A percentile compares a stretch with the other conserved stretches of the same genome.
Conservation (phyloP, 2,113 vertebrate species). For the Mesembrinibis cayennensis region DNA sequence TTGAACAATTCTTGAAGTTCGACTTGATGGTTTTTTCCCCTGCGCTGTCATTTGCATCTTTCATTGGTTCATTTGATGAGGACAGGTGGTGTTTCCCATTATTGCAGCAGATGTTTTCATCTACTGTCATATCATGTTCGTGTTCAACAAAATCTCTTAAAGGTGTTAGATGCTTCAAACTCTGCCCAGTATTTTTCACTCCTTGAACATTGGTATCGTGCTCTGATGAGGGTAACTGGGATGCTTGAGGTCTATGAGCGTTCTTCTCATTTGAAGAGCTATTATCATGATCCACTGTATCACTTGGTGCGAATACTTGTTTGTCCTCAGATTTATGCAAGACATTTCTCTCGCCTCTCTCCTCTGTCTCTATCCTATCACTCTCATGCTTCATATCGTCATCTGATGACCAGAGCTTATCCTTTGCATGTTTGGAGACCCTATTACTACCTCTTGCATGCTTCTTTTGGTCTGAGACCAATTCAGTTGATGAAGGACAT, state of each 20-base stretch:
- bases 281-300: neutral
- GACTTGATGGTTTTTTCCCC: neutral
- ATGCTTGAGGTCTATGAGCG: neutral
- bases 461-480: neutral
- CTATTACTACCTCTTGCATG: neutral
- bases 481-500: neutral
- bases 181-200: neutral
- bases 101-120: neutral
- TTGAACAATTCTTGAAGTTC: neutral
- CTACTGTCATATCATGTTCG: neutral
- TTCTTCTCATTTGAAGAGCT: neutral
- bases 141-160: neutral
- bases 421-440: neutral
- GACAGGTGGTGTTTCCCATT: neutral
- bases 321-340: neutral
- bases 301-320: neutral
- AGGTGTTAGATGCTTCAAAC: neutral
- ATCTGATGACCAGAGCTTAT: neutral
- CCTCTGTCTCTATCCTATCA: neutral
- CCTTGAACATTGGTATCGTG: neutral
- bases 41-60: neutral
- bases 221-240: neutral
- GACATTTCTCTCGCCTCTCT: neutral
- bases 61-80: neutral
- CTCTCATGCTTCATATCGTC: neutral